Evolutionary conservation across 92 coral and sea anemone genomes (phyloP).

Genomic region (Meandrina meandrites): DNA sequence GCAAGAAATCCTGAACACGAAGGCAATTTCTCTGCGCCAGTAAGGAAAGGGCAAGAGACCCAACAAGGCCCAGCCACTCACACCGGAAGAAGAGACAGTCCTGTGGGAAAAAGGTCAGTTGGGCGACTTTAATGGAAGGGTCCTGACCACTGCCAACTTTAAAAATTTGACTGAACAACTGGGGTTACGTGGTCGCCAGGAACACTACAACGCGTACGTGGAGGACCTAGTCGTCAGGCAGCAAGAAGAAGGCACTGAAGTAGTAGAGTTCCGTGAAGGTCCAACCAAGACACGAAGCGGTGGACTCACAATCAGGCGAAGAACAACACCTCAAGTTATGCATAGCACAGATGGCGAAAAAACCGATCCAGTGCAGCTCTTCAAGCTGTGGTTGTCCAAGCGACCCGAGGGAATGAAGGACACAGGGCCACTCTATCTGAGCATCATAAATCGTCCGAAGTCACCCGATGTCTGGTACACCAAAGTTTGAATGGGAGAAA

Average conservation of each 20-base stretch:
- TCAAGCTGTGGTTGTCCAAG: conserved; percentile 64
- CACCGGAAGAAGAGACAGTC: conserved; percentile 45
- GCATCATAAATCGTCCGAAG: not conserved
- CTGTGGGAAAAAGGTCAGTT: conserved; percentile 57
- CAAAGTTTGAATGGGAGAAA: conserved; percentile 64
- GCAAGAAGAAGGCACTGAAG: conserved; percentile 49
- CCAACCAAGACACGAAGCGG: conserved; percentile 50
- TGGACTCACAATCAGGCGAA: conserved; percentile 27
- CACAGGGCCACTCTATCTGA: conserved; percentile 61
- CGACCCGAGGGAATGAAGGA: conserved; percentile 60
- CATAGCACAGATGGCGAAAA: conserved; percentile 54
- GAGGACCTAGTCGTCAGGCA: conserved; percentile 40
- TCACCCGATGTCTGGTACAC: conserved; percentile 57
- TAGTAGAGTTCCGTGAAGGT: conserved; percentile 42
- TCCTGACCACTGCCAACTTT: conserved; percentile 45
- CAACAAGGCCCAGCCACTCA: conserved; percentile 51
- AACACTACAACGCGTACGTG: conserved; percentile 57
- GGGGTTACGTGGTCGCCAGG: conserved; percentile 54
- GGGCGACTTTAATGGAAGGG: conserved; percentile 39
- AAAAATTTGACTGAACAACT: conserved; percentile 52
- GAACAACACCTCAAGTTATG: conserved; percentile 47
- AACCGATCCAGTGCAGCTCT: conserved; percentile 53
- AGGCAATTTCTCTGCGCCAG: conserved; percentile 59
- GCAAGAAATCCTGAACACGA: conserved; percentile 50
- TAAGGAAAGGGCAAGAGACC: conserved; percentile 69